Conservation (phyloP, 2,888 invertebrate genomes). For the Melitaea athalia region DNA sequence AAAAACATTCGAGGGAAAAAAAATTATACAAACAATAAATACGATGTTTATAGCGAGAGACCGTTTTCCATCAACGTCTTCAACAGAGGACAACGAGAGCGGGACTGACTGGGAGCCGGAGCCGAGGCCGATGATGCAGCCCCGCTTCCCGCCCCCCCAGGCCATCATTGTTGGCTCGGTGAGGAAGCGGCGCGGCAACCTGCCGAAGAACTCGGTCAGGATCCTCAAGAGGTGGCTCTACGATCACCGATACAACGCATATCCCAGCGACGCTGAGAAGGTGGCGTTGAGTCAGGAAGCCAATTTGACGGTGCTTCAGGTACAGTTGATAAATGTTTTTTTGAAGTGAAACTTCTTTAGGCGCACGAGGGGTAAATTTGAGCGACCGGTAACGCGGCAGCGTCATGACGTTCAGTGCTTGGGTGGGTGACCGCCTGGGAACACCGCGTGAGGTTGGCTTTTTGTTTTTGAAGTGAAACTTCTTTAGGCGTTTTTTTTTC, state of each 20-base stretch:
- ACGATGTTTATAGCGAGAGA: slow-evolving; percentile 80
- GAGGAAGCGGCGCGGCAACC: slow-evolving; percentile 93
- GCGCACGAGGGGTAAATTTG: too few species aligned
- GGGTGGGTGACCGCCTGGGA: too few species aligned
- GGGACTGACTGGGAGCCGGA: slow-evolving; percentile 80
- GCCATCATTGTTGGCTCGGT: slow-evolving; percentile 76
- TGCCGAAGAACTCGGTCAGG: slow-evolving; percentile 96
- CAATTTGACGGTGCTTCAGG: slow-evolving; percentile 93
- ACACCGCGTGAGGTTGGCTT: too few species aligned
- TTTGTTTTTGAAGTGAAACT: too few species aligned
- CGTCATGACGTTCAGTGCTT: too few species aligned
- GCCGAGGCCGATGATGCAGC: slow-evolving; percentile 45
- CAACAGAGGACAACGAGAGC: slow-evolving; percentile 85
- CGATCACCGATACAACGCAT: slow-evolving; percentile 96
- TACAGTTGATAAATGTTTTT: too few species aligned
- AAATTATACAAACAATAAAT: background rate
- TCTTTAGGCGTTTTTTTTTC: too few species aligned
- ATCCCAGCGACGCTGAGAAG: slow-evolving; percentile 96
- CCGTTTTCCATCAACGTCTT: slow-evolving; percentile 86
- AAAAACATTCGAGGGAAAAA: too few species aligned
- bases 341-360: too few species aligned
- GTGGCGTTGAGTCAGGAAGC: slow-evolving; percentile 92
- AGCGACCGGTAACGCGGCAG: too few species aligned
- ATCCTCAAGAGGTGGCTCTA: slow-evolving; percentile 96
- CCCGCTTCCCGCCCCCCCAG: slow-evolving; percentile 47